Conservation (phyloP, 2,888 invertebrate species). For the Teinopalpus imperialis region DNA sequence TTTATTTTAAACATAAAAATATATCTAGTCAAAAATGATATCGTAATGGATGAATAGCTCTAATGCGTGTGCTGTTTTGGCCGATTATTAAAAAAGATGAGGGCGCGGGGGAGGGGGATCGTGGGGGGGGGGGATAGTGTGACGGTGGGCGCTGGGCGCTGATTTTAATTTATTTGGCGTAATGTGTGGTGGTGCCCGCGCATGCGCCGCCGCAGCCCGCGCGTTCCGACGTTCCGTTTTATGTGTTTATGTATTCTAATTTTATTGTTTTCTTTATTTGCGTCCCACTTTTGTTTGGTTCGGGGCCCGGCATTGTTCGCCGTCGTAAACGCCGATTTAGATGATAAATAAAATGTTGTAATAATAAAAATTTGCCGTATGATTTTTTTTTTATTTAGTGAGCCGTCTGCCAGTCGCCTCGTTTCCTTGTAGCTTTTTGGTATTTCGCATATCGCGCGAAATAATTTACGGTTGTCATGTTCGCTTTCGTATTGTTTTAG, state of each 20-base stretch:
- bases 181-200: slow-evolving; percentile 40
- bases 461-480: slow-evolving; percentile 14
- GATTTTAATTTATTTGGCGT: slow-evolving; percentile 66
- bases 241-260: slow-evolving; percentile 82
- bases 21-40: too few relatives aligned
- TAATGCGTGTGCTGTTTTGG: background rate
- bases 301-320: slow-evolving; percentile 77
- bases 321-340: slow-evolving; percentile 80
- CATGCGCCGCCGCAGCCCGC: slow-evolving; percentile 62
- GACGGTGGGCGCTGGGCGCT: slow-evolving; percentile 29
- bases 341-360: slow-evolving; percentile 81
- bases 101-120: background rate
- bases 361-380: slow-evolving; percentile 45
- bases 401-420: slow-evolving; percentile 29
- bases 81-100: slow-evolving; percentile 17
- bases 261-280: slow-evolving; percentile 82
- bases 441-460: slow-evolving; percentile 31
- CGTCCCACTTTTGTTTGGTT: slow-evolving; percentile 81
- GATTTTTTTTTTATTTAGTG: slow-evolving; percentile 41
- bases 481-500: slow-evolving; percentile 9
- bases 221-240: slow-evolving; percentile 73
- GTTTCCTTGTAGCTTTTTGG: slow-evolving; percentile 30
- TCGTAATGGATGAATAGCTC: slow-evolving; percentile 4
- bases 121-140: background rate
- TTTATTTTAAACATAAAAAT: too few relatives aligned